Evolutionary conservation across 2,797 vertebrate species (phyloP).

Genomic region (Enteromius paludinosus): DNA sequence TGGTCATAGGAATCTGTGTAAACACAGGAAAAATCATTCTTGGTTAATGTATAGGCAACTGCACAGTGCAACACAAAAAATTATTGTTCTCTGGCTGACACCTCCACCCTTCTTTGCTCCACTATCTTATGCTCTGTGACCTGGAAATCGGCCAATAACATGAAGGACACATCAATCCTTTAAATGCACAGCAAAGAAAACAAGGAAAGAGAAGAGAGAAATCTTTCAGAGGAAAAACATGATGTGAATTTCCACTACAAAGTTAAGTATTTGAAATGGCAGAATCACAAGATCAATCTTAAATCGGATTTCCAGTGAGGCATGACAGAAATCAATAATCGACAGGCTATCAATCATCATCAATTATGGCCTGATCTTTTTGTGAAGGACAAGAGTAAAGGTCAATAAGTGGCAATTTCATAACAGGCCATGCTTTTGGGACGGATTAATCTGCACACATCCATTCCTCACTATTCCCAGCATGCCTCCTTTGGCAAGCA

Average conservation of each 20-base stretch:
- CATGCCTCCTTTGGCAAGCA: not conserved
- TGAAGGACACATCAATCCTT: not conserved
- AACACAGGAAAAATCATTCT: not conserved
- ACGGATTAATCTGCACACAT: constrained; percentile 7
- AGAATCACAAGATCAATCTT: constrained; percentile 31
- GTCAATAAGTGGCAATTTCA: not conserved
- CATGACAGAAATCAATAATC: constrained; percentile 21
- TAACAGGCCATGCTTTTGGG: constrained; percentile 8
- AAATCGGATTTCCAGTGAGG: not conserved
- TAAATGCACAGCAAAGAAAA: not conserved
- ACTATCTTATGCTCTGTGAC: too few relatives aligned
- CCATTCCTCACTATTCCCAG: constrained; percentile 4
- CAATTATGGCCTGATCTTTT: constrained; percentile 11
- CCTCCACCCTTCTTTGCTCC: too few relatives aligned
- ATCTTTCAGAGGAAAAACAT: not conserved
- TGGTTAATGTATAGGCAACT: not conserved
- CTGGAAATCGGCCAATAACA: too few relatives aligned
- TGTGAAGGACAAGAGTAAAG: not conserved
- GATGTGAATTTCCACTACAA: not conserved
- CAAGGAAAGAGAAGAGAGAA: not conserved
- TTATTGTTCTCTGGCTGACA: too few relatives aligned
- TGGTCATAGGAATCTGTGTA: not conserved
- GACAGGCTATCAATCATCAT: constrained; percentile 27
- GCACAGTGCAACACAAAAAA: not conserved
- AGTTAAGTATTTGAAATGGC: not conserved